Percentiles rank a stretch among this genome's conserved stretches.
phyloP scores from a whole-genome alignment of 2,888 invertebrate species.

The Platycheirus rosarum region DNA sequence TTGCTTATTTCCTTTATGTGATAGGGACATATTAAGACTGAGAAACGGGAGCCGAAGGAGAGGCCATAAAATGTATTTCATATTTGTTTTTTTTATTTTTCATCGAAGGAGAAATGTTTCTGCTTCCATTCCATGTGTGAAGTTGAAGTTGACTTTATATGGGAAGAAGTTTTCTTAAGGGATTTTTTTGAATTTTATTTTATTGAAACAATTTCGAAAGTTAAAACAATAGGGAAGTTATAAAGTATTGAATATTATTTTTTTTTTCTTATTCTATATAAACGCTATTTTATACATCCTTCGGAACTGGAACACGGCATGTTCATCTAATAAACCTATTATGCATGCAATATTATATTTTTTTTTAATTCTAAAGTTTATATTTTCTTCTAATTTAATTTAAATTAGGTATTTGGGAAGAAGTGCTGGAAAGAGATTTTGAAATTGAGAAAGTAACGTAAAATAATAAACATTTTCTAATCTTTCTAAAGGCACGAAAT shows the following conservation, averaged over 20 bases:
- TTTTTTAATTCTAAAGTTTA: slow-evolving; percentile 9
- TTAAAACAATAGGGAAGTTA: slow-evolving; percentile 2
- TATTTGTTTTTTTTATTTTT: neutral
- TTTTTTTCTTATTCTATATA: slow-evolving; percentile 10
- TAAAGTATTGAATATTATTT: slow-evolving; percentile 4
- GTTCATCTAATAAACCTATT: slow-evolving; percentile 41
- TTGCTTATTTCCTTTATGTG: slow-evolving; percentile 41
- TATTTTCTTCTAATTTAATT: slow-evolving; percentile 28
- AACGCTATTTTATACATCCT: slow-evolving; percentile 6
- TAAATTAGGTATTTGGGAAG: slow-evolving; percentile 18
- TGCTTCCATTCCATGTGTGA: slow-evolving; percentile 20
- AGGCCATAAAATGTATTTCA: slow-evolving; percentile 41
- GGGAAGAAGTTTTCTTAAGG: neutral
- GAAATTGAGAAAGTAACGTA: neutral
- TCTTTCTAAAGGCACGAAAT: slow-evolving; percentile 70
- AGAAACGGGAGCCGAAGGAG: slow-evolving; percentile 14
- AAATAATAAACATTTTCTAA: slow-evolving; percentile 27
- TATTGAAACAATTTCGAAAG: slow-evolving; percentile 20
- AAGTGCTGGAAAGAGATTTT: neutral
- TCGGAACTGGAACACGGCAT: slow-evolving; percentile 41
- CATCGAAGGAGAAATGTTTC: slow-evolving; percentile 5
- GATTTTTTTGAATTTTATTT: neutral
- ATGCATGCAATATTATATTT: slow-evolving; percentile 35
- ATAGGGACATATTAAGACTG: slow-evolving; percentile 14
- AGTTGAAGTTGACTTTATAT: neutral